Base-by-base conservation (phyloP, 2,888 invertebrate genomes). In the Prenolepis imparis region DNA sequence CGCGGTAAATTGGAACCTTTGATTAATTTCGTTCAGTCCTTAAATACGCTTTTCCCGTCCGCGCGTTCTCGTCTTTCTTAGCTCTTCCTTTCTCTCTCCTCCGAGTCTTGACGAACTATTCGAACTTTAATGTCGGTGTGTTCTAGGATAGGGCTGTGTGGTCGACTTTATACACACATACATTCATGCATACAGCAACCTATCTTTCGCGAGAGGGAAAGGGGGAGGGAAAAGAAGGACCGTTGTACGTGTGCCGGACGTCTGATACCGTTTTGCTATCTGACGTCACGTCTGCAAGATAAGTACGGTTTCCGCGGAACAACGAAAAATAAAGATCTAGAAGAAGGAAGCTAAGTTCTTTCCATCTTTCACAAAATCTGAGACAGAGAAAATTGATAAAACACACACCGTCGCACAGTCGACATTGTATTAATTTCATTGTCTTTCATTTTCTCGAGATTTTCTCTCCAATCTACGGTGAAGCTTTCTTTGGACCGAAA, bases 11-110 rank as follows among this genome's bases (percentile, higher is more conserved):
- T 73, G 78, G 52, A 66, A 52, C 39, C 44, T 81, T 80, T 70
- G 48, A 83, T 86, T 83, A 85, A 85, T 82, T 80, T 85, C 61
- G 66, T 75, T 85, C 63, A 28, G 24, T 59, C 66, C 68, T 83
- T 81, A 83, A 85, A 83, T 85, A 80, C 24, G n/a, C 48, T 75
- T 81, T 66, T 77, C 21, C 41, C n/a, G 8, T 48, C 36, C 36
- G n/a, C 18, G 32, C 11, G 0, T 75, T 77, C 61, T 36, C 52
- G 9, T 52, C 21, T n/a, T n/a, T n/a, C n/a, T n/a, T n/a, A n/a
- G n/a, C n/a, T n/a, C n/a, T 63, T 59, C 18, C 28, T 41, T 59
- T 32, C 11, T 36, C 18, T 55, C 61, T 55, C 8, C 72, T 73
- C 41, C 11, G 3, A 12, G 3, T 78, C 41, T 21, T 3, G 39